Evolutionary conservation across 2,888 invertebrate genomes (phyloP).

Genomic region (Eledona agricola): DNA sequence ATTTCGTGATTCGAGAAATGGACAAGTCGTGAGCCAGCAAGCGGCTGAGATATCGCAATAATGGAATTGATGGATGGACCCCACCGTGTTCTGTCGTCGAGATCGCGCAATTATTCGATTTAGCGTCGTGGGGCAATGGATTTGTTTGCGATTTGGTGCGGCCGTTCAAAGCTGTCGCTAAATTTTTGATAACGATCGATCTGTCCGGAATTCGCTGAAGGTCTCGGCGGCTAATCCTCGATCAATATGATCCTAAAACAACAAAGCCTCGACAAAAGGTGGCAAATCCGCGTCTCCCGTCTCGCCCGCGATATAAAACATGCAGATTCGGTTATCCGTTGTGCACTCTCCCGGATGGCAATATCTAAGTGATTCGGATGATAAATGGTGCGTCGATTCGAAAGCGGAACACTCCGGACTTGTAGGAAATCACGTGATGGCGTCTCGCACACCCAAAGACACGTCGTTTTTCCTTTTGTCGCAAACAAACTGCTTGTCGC

Average conservation of each 20-base stretch:
- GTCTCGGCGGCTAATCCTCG: slow-evolving; percentile 30
- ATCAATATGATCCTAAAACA: slow-evolving; percentile 36
- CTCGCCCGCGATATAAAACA: slow-evolving; percentile 4
- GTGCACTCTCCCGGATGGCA: slow-evolving; percentile 18
- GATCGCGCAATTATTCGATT: too few relatives aligned
- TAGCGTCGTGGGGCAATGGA: background rate
- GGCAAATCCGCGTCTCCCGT: slow-evolving; percentile 19
- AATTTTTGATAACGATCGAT: slow-evolving; percentile 34
- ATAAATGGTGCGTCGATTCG: slow-evolving; percentile 34
- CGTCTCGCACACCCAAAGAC: slow-evolving; percentile 8
- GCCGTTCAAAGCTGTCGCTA: slow-evolving; percentile 7
- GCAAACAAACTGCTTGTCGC: slow-evolving; percentile 30
- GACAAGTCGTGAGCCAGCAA: too few relatives aligned
- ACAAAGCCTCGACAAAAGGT: slow-evolving; percentile 21
- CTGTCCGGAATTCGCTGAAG: slow-evolving; percentile 23
- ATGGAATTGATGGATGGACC: too few relatives aligned
- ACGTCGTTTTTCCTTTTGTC: slow-evolving; percentile 17
- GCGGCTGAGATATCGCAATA: too few relatives aligned
- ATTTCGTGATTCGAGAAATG: too few relatives aligned
- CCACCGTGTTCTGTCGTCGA: too few relatives aligned
- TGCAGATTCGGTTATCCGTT: slow-evolving; percentile 13
- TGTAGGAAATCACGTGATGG: slow-evolving; percentile 31
- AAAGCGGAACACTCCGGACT: slow-evolving; percentile 22
- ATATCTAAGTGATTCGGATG: slow-evolving; percentile 36
- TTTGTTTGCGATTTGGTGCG: slow-evolving; percentile 4